Percentiles rank a stretch among this genome's conserved stretches.
phyloP scores from a whole-genome alignment of 2,888 invertebrate genomes.

The Eupithecia exiguata region DNA sequence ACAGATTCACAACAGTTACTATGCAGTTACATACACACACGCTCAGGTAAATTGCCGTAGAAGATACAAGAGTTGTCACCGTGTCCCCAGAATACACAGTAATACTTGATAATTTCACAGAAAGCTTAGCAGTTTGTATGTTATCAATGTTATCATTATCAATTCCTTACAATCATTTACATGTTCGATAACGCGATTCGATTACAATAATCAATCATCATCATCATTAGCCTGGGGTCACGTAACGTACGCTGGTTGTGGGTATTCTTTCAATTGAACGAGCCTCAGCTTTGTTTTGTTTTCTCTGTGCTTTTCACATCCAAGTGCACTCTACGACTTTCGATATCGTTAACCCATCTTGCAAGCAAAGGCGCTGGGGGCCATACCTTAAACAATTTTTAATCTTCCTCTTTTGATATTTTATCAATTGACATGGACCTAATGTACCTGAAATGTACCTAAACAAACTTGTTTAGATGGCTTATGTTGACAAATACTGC shows the following conservation, averaged over 20 bases:
- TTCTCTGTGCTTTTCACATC: not conserved
- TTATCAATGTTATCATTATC: constrained; percentile 7
- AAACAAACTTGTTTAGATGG: not conserved
- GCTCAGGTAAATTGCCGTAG: not conserved
- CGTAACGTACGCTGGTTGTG: not conserved
- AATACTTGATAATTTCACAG: not conserved
- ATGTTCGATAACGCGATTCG: not conserved
- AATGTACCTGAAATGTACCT: not conserved
- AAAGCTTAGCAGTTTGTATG: constrained; percentile 14
- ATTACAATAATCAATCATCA: not conserved
- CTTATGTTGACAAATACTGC: not conserved
- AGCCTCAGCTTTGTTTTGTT: too few species aligned
- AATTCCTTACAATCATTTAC: not conserved
- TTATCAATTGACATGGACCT: not conserved
- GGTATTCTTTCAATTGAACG: not conserved
- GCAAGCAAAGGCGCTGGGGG: not conserved
- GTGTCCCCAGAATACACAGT: not conserved
- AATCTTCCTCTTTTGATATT: not conserved
- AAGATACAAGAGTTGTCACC: not conserved
- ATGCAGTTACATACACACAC: not conserved
- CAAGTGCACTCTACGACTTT: not conserved
- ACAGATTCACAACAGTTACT: not conserved
- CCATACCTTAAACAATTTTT: not conserved
- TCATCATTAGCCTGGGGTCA: not conserved
- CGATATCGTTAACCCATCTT: not conserved